Evolutionary conservation across 2,888 invertebrate species (phyloP), one percentile per base, ranked within the genome.

Genomic region (Phytoseiulus persimilis): DNA sequence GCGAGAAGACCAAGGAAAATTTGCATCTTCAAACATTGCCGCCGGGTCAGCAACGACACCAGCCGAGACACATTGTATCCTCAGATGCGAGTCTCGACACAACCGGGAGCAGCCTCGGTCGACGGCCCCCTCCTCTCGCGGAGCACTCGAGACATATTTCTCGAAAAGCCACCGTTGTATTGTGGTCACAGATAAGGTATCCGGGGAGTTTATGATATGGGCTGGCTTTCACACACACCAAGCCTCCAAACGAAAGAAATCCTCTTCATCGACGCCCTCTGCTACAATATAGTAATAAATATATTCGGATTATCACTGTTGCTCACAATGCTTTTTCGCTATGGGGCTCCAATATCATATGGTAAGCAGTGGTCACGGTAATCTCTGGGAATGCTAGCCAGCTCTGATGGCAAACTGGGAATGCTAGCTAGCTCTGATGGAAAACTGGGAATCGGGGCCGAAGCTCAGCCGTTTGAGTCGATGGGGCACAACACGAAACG

Each of bases 231-330:
- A 9, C n/a, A 14, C 46, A 46, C 65, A 65, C 11, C 65, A 28
- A 65, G 65, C 65, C 65, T 18, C 65, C 65, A 23, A 65, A 1
- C 65, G 65, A 23, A 65, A 2, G 65, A 65, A 65, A 65, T 65
- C 65, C 65, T 65, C 65, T 28, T 65, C 65, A 28, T 65, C 14
- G 65, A 65, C 65, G 65, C 65, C 65, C 65, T 6, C 65, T 23
- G 65, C 65, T 65, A 65, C 65, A 65, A 65, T 65, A 65, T 65
- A 65, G 65, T 65, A 65, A 65, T 65, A 65, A 65, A 65, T 65
- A 65, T 65, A 65, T 65, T 65, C 65, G 65, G 65, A 65, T 65
- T 65, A 65, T 65, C 65, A 65, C 65, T 65, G 65, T 65, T 65
- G 65, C 65, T 65, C 65, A 65, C 65, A 65, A 65, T 65, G 65